Conservation (phyloP, 2,113 vertebrate genomes). For the Leptosomus discolor region DNA sequence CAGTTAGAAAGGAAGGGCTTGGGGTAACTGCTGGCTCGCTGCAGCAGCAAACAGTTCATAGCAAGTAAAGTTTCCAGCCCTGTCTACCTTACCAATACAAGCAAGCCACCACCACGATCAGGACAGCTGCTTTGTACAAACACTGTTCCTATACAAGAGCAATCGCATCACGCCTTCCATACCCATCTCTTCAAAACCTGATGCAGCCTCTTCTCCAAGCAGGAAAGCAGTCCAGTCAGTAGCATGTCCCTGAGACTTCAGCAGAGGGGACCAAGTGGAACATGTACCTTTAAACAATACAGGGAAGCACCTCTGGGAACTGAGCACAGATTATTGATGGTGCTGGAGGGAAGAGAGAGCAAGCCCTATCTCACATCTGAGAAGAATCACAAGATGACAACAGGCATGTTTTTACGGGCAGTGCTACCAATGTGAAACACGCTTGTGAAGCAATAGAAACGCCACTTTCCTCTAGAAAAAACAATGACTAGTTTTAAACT, state of each 20-base stretch:
- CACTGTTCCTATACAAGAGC: not conserved
- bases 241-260: fast-evolving
- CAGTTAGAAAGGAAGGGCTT: not conserved
- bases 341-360: not conserved
- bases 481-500: not conserved
- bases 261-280: not conserved
- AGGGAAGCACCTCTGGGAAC: not conserved
- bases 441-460: not conserved
- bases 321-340: not conserved
- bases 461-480: not conserved
- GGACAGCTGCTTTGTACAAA: not conserved
- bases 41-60: not conserved
- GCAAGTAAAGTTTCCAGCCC: not conserved
- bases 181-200: not conserved
- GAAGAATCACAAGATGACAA: not conserved
- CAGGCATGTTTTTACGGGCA: not conserved
- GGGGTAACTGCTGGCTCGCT: not conserved
- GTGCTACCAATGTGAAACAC: not conserved
- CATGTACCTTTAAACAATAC: fast-evolving
- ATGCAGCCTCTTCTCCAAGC: not conserved
- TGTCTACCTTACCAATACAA: not conserved
- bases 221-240: not conserved
- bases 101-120: too few relatives aligned
- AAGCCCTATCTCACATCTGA: not conserved
- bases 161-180: not conserved